Base-by-base conservation (phyloP, 2,888 invertebrate genomes). In the Unio delphinus region DNA sequence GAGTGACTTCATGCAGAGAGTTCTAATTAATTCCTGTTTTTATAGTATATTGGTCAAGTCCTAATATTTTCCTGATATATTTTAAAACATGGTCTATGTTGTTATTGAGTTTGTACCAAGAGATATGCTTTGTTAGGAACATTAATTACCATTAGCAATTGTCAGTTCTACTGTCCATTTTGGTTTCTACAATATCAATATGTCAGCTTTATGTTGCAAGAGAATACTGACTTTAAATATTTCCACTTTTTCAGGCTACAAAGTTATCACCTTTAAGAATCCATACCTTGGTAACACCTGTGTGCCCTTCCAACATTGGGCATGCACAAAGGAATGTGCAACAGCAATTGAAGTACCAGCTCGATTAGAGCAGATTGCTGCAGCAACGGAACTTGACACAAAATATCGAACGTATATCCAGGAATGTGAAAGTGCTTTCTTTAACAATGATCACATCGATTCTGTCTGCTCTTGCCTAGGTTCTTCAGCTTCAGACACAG, bases 241-340 rank as follows among this genome's bases (percentile, higher is more conserved):
- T 57, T 6, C 45, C 26, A 59, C 20, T 58, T 64, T 81, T 81
- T 57, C 83, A 91, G 91, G 91, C 61, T 91, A 87, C 83, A 90
- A 90, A 79, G 91, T 91, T 69, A 90, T 90, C 70, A 91, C 91
- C 5, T 91, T 91, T 80, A 89, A 90, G 81, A 91, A 90, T 74
- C 91, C 91, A 0, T 91, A 91, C 76, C 81, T 91, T 57, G 91
- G 91, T 8, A 91, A 91, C 84, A 90, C 90, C 0, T 91, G 91
- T 83, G 91, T 91, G 55, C 91, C 91, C 57, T 91, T 91, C 81
- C 90, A 90, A 72, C 91, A 91, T 80, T 91, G 91, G 91, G 90
- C 91, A 0, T 91, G 91, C 77, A 89, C 89, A 5, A 72, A 86
- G 59, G 82, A 84, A 26, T 91, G 91, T 84, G 91, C 91, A 18